A percentile compares a stretch with the other conserved stretches of the same genome.
Evolutionary conservation across 2,797 vertebrate species (phyloP).

Genomic region (Hyperoplus immaculatus): DNA sequence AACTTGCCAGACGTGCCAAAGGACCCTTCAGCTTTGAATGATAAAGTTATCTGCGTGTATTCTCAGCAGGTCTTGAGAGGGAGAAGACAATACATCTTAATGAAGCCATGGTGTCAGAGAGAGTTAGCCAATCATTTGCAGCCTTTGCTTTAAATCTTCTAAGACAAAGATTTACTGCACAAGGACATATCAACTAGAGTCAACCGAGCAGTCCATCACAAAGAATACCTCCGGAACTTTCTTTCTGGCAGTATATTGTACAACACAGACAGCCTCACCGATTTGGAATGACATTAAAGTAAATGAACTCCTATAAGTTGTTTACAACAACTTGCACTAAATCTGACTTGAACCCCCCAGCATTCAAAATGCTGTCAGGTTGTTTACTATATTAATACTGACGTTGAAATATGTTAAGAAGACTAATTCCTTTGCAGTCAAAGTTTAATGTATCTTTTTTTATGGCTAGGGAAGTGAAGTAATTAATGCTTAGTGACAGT

Average conservation of each 20-base stretch:
- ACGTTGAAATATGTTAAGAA: constrained; percentile 21
- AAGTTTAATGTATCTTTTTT: not conserved
- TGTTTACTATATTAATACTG: constrained; percentile 1
- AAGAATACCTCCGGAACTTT: constrained; percentile 20
- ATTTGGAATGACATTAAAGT: not conserved
- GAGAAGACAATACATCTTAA: constrained; percentile 26
- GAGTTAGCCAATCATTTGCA: constrained; percentile 40
- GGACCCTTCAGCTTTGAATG: constrained; percentile 49
- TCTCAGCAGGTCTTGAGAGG: constrained; percentile 44
- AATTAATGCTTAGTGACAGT: constrained; percentile 14
- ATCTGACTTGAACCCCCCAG: not conserved
- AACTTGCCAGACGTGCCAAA: constrained; percentile 53
- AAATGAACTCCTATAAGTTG: not conserved
- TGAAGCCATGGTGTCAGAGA: constrained; percentile 35
- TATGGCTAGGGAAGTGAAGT: constrained; percentile 15
- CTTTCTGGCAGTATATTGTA: not conserved
- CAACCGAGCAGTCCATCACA: constrained; percentile 25
- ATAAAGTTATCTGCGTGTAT: constrained; percentile 30
- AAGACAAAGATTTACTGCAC: constrained; percentile 33
- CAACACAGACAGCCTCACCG: not conserved
- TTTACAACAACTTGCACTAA: not conserved
- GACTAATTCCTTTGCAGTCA: not conserved
- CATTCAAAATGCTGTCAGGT: not conserved
- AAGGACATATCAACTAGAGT: constrained; percentile 27
- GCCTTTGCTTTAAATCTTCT: constrained; percentile 44